Percentiles rank a stretch among this genome's conserved stretches.
Evolutionary conservation across 30 jellyfish, hydroid and myxozoan species (phyloP).

Genomic region (Hydra vulgaris): DNA sequence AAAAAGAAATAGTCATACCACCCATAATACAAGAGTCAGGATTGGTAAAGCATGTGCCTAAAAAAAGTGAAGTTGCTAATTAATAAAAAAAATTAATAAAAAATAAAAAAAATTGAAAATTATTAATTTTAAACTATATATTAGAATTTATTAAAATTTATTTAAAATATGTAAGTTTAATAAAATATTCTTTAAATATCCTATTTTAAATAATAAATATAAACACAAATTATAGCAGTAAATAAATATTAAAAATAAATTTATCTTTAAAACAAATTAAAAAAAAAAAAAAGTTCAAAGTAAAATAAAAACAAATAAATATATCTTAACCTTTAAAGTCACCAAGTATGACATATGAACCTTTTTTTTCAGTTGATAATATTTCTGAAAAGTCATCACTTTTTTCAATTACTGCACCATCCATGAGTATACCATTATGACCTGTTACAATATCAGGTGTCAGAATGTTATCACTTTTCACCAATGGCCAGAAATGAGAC

Average conservation of each 20-base stretch:
- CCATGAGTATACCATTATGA: slow-evolving; percentile 61
- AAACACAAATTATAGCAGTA: no score
- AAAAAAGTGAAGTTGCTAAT: background rate
- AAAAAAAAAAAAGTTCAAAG: no score
- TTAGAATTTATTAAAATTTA: no score
- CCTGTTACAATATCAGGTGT: slow-evolving; percentile 85
- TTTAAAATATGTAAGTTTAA: no score
- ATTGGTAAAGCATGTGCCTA: slow-evolving; percentile 98
- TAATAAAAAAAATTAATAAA: no score
- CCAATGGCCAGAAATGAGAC: slow-evolving; percentile 95
- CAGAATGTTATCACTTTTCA: slow-evolving; percentile 16
- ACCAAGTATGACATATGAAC: slow-evolving; percentile 72
- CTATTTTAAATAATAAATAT: no score
- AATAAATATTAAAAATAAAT: no score
- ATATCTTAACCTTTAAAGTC: slow-evolving; percentile 95
- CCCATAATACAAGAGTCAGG: slow-evolving; percentile 93
- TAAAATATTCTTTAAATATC: no score
- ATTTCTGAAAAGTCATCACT: slow-evolving; percentile 13
- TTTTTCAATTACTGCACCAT: slow-evolving; percentile 30
- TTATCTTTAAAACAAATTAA: no score
- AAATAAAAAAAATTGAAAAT: no score
- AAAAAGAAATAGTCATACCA: slow-evolving; percentile 80
- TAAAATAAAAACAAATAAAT: no score
- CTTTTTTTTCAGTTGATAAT: slow-evolving; percentile 62
- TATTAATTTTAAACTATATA: background rate